These are phyloP conservation scores for Poeciliopsis turrubarensis DNA, from an alignment of 2,113 vertebrate species.

Conservation along the genomic window DNA sequence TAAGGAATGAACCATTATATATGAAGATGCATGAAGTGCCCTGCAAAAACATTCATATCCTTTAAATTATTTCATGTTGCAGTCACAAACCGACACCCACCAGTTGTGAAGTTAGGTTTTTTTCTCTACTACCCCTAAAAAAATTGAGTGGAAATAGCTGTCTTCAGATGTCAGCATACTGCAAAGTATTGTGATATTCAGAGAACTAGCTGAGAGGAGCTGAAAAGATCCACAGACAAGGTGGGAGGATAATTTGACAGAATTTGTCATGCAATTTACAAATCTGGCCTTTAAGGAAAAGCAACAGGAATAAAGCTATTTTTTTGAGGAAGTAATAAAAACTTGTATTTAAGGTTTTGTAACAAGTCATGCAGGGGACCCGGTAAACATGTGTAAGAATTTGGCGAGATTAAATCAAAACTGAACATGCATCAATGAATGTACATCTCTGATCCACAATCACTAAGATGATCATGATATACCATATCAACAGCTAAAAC, in stretches of 20 bases:
- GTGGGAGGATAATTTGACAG: not conserved
- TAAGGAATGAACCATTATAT: slow-evolving; percentile 25
- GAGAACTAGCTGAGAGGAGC: not conserved
- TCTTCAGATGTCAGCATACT: no score
- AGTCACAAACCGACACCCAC: not conserved
- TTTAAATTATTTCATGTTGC: not conserved
- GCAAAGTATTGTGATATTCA: not conserved
- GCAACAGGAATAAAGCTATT: not conserved
- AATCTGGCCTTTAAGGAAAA: no score
- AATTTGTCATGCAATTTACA: no score
- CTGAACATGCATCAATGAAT: not conserved
- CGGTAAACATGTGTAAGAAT: no score
- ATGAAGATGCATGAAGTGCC: not conserved
- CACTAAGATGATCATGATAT: not conserved
- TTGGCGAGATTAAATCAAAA: no score
- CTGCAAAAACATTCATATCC: not conserved
- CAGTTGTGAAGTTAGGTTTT: not conserved
- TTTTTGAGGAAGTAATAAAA: not conserved
- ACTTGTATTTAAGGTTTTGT: not conserved
- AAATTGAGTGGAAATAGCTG: no score
- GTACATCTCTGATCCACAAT: no score
- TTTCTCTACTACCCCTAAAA: no score
- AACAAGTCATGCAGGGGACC: not conserved
- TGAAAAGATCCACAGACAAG: not conserved
- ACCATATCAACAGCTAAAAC: not conserved